A percentile compares a stretch with the other conserved stretches of the same genome.
Conservation (phyloP, 1,140 invertebrate genomes). For the Zaprionus vittiger region DNA sequence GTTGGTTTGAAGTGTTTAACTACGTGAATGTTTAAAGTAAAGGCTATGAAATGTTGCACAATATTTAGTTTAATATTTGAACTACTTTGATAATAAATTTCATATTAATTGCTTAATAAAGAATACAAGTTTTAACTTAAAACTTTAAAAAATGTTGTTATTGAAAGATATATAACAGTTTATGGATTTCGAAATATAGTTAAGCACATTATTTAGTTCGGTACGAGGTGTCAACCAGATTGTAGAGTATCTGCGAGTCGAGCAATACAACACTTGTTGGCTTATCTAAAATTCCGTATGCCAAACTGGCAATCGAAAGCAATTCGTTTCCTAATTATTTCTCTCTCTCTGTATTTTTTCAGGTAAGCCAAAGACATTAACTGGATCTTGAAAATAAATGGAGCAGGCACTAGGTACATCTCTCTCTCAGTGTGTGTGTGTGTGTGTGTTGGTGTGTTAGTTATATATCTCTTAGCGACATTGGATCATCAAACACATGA, state of each 20-base stretch:
- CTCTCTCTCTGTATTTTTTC: constrained; percentile 22
- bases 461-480: constrained; percentile 35
- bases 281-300: constrained; percentile 34
- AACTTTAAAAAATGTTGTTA: background rate
- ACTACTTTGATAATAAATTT: background rate
- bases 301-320: constrained; percentile 20
- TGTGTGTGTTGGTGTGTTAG: constrained; percentile 6
- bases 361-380: constrained; percentile 32
- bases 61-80: background rate
- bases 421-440: background rate
- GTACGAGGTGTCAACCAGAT: background rate
- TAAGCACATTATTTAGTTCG: background rate
- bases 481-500: constrained; percentile 56
- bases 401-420: constrained; percentile 11
- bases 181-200: background rate
- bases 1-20: background rate
- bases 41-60: background rate
- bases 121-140: background rate
- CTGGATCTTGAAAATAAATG: constrained; percentile 36
- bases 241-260: background rate
- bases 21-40: no score
- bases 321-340: constrained; percentile 49
- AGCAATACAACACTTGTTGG: background rate
- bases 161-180: background rate
- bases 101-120: background rate